Evolutionary conservation across 53 echinoderm and acorn worm genomes (phyloP), one percentile per base, ranked within the genome.

Genomic region (Astropecten irregularis): DNA sequence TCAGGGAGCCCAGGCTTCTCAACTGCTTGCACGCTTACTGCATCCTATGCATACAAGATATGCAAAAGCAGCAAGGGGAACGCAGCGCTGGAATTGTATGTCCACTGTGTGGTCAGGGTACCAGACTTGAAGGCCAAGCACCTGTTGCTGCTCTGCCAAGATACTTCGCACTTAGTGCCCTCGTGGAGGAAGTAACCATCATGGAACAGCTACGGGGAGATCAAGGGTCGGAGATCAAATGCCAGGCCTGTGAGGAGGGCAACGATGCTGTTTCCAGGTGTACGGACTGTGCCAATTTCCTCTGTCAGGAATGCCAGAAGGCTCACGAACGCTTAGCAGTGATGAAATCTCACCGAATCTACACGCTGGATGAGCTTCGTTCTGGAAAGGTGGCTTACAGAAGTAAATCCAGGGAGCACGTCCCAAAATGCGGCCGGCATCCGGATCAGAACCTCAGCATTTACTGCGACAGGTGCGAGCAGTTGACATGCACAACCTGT

Each of bases 11-110:
- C 8, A 46, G 51, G 62, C 29, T 84, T 11, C 64, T 60, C 14
- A 63, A 85, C 51, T 85, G 85, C 33, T 23, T 85, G 6, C 85
- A 85, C 85, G 61, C 68, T 23, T 85, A 70, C 49, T 85, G 85
- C 38, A 23, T 73, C 8, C 26, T 57, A 60, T 85, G 85, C 27
- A 63, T 85, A 39, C 73, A 72, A 37, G 59, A 62, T 22, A 26
- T 76, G 18, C 56, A 58, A 23, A 26, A 0, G 38, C 40, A 51
- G 2, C 62, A 72, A 33, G 85, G 62, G 8, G 36, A 48, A 6
- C 7, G 39, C 21, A 85, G 57, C 11, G 63, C 47, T 6, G 44
- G 27, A 3, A 51, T 85, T 13, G 22, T 10, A 34, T 85, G 85
- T 35, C 72, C 68, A 9, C 23, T 73, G 16, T 85, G 85, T 69